phyloP scores from a whole-genome alignment of 2,888 invertebrate genomes.

The Noctua janthina region DNA sequence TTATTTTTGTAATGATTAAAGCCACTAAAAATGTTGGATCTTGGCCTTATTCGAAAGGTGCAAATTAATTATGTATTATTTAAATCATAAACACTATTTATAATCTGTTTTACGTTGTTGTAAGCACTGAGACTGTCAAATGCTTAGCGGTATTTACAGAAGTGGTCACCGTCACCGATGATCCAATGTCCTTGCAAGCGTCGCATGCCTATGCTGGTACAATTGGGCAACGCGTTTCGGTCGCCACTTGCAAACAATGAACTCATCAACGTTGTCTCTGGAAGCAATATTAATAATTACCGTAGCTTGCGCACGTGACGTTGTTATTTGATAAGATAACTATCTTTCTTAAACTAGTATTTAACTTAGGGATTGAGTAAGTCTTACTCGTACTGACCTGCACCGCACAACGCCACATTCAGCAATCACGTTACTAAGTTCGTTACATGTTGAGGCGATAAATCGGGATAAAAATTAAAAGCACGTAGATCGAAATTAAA shows the following conservation, averaged over 20 bases:
- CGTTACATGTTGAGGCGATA: background rate
- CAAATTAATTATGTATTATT: slow-evolving; percentile 54
- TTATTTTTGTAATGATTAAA: slow-evolving; percentile 44
- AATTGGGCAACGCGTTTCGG: slow-evolving; percentile 84
- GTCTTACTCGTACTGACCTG: slow-evolving; percentile 18
- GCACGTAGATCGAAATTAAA: slow-evolving; percentile 3
- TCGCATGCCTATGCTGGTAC: slow-evolving; percentile 76
- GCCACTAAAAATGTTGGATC: slow-evolving; percentile 20
- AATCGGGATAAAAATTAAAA: slow-evolving; percentile 1
- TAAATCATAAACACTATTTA: slow-evolving; percentile 27
- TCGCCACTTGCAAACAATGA: slow-evolving; percentile 86
- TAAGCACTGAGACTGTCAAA: slow-evolving; percentile 22
- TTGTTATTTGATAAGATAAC: slow-evolving; percentile 72
- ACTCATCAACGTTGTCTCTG: slow-evolving; percentile 82
- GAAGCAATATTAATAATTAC: slow-evolving; percentile 86
- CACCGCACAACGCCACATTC: slow-evolving; percentile 1
- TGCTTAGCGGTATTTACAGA: slow-evolving; percentile 60
- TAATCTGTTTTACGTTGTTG: slow-evolving; percentile 10
- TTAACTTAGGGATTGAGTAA: slow-evolving; percentile 62
- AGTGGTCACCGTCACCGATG: slow-evolving; percentile 69
- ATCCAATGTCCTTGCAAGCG: slow-evolving; percentile 78
- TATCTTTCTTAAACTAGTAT: slow-evolving; percentile 60
- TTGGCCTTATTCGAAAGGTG: slow-evolving; percentile 46
- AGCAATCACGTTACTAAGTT: background rate
- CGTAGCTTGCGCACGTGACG: slow-evolving; percentile 71